phyloP scores from a whole-genome alignment of 2,797 vertebrate species.

The Acanthiza pusilla region DNA sequence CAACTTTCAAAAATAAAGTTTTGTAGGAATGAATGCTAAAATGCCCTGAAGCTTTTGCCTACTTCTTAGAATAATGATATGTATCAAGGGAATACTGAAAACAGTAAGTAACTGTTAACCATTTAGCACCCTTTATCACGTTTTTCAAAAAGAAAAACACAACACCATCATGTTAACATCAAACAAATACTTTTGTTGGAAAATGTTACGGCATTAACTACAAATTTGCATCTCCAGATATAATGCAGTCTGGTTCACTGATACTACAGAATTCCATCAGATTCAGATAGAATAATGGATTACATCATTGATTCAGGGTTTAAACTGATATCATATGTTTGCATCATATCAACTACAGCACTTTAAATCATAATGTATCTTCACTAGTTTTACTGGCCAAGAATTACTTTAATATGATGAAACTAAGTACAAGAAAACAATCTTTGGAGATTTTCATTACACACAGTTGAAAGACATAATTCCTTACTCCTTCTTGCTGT shows the following conservation, averaged over 20 bases:
- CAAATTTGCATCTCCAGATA: neutral
- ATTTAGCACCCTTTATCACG: neutral
- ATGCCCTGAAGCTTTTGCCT: neutral
- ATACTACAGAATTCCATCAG: neutral
- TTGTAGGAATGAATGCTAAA: neutral
- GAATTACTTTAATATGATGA: neutral
- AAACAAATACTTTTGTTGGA: neutral
- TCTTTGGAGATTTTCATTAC: neutral
- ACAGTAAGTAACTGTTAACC: neutral
- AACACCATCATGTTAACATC: neutral
- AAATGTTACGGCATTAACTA: neutral
- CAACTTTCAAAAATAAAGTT: neutral
- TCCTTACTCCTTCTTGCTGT: conserved; percentile 2
- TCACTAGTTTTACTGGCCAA: neutral
- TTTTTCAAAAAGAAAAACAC: neutral
- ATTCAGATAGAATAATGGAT: neutral
- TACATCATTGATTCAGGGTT: neutral
- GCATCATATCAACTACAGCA: conserved; percentile 9
- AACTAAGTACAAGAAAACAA: neutral
- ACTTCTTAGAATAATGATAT: neutral
- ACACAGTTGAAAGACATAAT: neutral
- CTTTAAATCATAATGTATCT: conserved; percentile 1
- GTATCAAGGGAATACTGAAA: neutral
- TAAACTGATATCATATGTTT: neutral
- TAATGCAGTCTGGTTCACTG: neutral